A percentile compares a stretch with the other conserved stretches of the same genome.
phyloP scores from a whole-genome alignment of 2,113 vertebrate species.

The Limnothrissa miodon region DNA sequence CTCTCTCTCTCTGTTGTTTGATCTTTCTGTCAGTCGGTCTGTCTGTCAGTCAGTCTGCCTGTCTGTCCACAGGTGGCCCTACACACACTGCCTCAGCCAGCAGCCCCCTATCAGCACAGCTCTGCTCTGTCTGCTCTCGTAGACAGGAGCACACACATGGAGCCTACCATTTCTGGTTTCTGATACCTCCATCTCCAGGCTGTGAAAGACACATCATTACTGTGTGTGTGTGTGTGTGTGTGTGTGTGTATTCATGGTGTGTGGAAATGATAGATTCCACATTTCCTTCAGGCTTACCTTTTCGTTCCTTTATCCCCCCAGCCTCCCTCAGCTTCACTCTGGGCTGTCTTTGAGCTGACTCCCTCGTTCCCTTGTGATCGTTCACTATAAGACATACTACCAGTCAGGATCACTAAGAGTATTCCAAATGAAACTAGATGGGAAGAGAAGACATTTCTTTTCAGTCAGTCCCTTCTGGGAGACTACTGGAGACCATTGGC shows the following conservation, averaged over 20 bases:
- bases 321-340: not conserved
- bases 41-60: not conserved
- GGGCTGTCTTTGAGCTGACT: not conserved
- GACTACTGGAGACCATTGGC: not conserved
- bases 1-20: too few species aligned
- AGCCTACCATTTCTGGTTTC: not conserved
- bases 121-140: not conserved
- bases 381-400: too few species aligned
- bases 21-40: not conserved
- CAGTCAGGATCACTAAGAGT: too few species aligned
- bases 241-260: not conserved
- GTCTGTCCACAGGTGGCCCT: not conserved
- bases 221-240: not conserved
- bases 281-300: too few species aligned
- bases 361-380: not conserved
- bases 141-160: not conserved
- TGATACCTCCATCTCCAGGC: not conserved
- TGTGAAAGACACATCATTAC: not conserved
- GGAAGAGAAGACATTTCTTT: too few species aligned
- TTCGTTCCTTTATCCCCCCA: too few species aligned
- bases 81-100: not conserved
- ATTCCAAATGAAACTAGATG: not conserved
- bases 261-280: not conserved
- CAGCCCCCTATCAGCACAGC: not conserved
- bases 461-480: not conserved